Conservation (phyloP, 2,797 vertebrate genomes). For the Poeciliopsis turneri region DNA sequence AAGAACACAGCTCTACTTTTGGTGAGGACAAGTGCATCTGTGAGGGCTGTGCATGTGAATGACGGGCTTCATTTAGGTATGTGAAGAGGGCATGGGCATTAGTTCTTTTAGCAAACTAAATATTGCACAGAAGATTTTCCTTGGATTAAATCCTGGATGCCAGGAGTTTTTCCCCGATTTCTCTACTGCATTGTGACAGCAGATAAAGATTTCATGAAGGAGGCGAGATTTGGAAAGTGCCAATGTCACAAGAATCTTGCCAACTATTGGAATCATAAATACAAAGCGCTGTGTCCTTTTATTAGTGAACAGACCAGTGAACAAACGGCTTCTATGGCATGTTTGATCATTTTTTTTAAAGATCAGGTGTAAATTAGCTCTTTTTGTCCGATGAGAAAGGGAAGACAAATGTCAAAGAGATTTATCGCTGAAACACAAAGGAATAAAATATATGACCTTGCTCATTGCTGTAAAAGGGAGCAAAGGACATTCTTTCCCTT, state of each 20-base stretch:
- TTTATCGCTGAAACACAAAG: constrained; percentile 23
- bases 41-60: constrained; percentile 14
- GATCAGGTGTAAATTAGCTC: constrained; percentile 10
- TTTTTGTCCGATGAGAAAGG: not conserved
- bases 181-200: constrained; percentile 15
- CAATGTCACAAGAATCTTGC: constrained; percentile 13
- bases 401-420: not conserved
- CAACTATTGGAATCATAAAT: constrained; percentile 26
- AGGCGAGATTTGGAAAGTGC: constrained; percentile 21
- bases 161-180: constrained; percentile 20
- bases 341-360: constrained; percentile 18
- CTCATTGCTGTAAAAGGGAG: constrained; percentile 30
- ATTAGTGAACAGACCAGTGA: constrained; percentile 25
- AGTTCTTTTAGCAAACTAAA: constrained; percentile 19
- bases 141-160: constrained; percentile 25
- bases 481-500: constrained; percentile 26
- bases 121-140: constrained; percentile 20
- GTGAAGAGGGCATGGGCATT: constrained; percentile 15
- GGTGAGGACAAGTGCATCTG: constrained; percentile 1
- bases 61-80: constrained; percentile 9
- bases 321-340: constrained; percentile 21
- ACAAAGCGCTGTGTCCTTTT: constrained; percentile 17
- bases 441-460: constrained; percentile 54
- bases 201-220: constrained; percentile 42
- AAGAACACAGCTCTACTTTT: not conserved